phyloP scores from a whole-genome alignment of 2,888 invertebrate species.

The Salpingus planirostris region DNA sequence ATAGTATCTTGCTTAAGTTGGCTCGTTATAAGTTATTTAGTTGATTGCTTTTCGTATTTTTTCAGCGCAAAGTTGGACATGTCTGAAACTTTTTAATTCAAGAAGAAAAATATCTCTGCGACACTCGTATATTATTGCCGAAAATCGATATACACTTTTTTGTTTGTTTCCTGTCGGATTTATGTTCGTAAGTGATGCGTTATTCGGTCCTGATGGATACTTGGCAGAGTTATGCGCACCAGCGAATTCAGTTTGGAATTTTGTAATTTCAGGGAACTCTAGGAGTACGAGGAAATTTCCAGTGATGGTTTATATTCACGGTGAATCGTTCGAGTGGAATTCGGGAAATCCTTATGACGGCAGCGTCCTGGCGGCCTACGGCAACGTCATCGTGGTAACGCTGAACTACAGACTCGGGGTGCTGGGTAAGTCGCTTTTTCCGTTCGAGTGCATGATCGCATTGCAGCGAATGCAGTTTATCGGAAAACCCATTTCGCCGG shows the following conservation, averaged over 20 bases:
- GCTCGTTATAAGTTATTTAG: too few species aligned
- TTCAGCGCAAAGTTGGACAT: too few species aligned
- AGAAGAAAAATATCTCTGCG: too few species aligned
- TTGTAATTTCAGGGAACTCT: conserved; percentile 1
- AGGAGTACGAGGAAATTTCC: conserved; percentile 51
- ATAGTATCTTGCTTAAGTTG: too few species aligned
- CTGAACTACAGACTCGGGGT: conserved; percentile 77
- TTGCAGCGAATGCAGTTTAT: not conserved
- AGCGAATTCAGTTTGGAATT: not conserved
- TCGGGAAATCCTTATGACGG: conserved; percentile 97
- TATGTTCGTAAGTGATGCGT: not conserved
- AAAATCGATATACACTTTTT: too few species aligned
- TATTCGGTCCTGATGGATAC: not conserved
- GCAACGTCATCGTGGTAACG: conserved; percentile 79
- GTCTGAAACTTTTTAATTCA: too few species aligned
- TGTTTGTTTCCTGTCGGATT: not conserved
- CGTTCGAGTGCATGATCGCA: not conserved
- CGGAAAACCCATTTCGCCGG: conserved; percentile 1
- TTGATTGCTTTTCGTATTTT: too few species aligned
- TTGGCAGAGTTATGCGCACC: too few species aligned
- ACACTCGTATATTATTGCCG: too few species aligned
- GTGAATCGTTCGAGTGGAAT: conserved; percentile 95
- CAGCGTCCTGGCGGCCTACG: conserved; percentile 83
- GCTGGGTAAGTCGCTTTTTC: conserved; percentile 52
- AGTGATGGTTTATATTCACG: conserved; percentile 87